Base-by-base conservation (phyloP, 2,797 vertebrate species). In the Melanotaenia trifasciata region DNA sequence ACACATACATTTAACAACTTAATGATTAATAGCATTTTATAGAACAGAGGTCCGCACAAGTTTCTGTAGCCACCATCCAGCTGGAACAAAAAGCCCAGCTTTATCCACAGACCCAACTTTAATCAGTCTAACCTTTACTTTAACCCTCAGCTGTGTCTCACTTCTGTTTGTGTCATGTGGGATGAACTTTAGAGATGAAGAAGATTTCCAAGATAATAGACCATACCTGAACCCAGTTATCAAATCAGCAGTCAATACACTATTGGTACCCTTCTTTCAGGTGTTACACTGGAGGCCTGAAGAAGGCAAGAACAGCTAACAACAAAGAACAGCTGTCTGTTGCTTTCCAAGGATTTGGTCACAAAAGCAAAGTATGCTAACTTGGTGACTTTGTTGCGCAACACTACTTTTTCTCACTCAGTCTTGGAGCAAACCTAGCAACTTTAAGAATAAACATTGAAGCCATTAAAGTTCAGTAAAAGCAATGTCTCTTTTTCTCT, bases 41-140 rank as follows among this genome's bases (percentile, higher is more conserved):
- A n/a, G 47, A 72, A 66, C 58, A 54, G 35, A 71, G n/a, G 72
- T 80, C 38, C 30, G 14, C 36, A 56, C 20, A 12, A 45, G 67
- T 68, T 51, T 70, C n/a, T 68, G 28, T 30, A 40, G 60, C 53
- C 40, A 22, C 43, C 53, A 16, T 33, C 64, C 61, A 74, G 64
- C 35, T 72, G 58, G 56, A 79, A 54, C n/a, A 68, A 67, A 74
- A 58, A 79, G 74, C 69, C 58, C 51, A 58, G 63, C 66, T 60
- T 57, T 64, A 58, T 73, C 66, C 24, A 51, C 74, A 80, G 64
- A 28, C 24, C 67, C 20, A 28, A 12, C 69, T 67, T 74, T 69
- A n/a, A 61, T 71, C 54, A 58, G 28, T 33, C 35, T 24, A 32
- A 67, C 32, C 18, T 53, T 54, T 35, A 12, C 16, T 67, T 72